Evolutionary conservation across 2,797 vertebrate species (phyloP).

Genomic region (Peromyscus melanophrys): DNA sequence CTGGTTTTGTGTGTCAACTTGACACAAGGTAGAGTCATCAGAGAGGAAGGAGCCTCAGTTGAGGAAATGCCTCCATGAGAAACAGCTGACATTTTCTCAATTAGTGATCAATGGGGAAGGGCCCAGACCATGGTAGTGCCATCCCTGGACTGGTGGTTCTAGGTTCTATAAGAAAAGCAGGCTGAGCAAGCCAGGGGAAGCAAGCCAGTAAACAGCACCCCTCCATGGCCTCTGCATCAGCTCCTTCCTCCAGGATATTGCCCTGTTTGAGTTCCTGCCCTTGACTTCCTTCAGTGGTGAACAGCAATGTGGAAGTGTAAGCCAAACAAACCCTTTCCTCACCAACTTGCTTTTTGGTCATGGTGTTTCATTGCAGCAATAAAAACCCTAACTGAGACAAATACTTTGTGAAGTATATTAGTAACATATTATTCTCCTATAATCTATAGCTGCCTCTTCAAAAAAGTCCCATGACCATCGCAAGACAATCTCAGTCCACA

Average conservation of each 20-base stretch:
- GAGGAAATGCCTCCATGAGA: not conserved
- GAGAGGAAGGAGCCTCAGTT: not conserved
- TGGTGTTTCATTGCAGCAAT: not conserved
- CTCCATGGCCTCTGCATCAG: not conserved
- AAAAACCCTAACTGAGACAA: slow-evolving; percentile 1
- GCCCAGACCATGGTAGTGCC: not conserved
- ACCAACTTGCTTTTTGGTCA: not conserved
- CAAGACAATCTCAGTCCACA: not conserved
- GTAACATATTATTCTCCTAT: slow-evolving; percentile 1
- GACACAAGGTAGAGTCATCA: not conserved
- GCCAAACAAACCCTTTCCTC: not conserved
- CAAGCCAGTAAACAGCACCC: not conserved
- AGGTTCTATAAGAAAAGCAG: not conserved
- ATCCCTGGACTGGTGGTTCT: not conserved
- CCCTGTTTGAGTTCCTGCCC: not conserved
- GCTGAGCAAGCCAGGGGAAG: not conserved
- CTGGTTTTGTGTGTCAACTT: not conserved
- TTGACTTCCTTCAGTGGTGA: not conserved
- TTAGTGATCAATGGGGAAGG: not conserved
- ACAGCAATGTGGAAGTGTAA: not conserved
- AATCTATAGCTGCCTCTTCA: slow-evolving; percentile 25
- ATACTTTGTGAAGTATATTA: slow-evolving; percentile 20
- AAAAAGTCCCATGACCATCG: not conserved
- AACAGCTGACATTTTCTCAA: not conserved
- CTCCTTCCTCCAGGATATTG: not conserved